Percentiles rank a stretch among this genome's conserved stretches.
These are phyloP conservation scores for Aleiodes alternator DNA, from an alignment of 2,888 invertebrate genomes.

Conservation along the genomic window DNA sequence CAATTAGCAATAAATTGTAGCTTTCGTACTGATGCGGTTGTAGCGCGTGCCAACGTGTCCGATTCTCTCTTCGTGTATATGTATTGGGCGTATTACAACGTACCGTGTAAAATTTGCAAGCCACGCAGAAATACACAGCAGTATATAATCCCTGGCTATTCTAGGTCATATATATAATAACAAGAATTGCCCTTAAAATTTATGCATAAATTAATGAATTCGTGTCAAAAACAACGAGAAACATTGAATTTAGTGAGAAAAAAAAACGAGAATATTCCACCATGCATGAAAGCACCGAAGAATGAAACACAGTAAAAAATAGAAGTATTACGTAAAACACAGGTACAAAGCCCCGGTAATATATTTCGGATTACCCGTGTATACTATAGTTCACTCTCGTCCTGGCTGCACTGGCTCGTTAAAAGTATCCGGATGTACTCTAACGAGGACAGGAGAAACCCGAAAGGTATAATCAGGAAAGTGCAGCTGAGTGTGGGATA, in stretches of 20 bases:
- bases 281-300: not conserved
- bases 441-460: slow-evolving; percentile 60
- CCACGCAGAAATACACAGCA: slow-evolving; percentile 22
- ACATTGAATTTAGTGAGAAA: not conserved
- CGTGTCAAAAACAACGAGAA: not conserved
- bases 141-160: not conserved
- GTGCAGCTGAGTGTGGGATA: slow-evolving; percentile 46
- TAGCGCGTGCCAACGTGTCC: slow-evolving; percentile 46
- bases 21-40: slow-evolving; percentile 21
- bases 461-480: slow-evolving; percentile 53
- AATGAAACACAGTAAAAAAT: not conserved
- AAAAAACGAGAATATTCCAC: not conserved
- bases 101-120: slow-evolving; percentile 40
- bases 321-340: slow-evolving; percentile 44
- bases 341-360: slow-evolving; percentile 71
- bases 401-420: slow-evolving; percentile 57
- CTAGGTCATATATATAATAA: too few relatives aligned
- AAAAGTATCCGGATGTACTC: slow-evolving; percentile 63
- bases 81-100: slow-evolving; percentile 39
- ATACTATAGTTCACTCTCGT: slow-evolving; percentile 41
- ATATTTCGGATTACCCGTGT: slow-evolving; percentile 66
- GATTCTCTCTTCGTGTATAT: not conserved
- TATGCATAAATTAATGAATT: not conserved
- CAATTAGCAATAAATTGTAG: slow-evolving; percentile 48
- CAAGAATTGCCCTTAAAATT: too few relatives aligned